Evolutionary conservation across 2,113 vertebrate species (phyloP), one percentile per base, ranked within the genome.

Genomic region (Burhinus oedicnemus): DNA sequence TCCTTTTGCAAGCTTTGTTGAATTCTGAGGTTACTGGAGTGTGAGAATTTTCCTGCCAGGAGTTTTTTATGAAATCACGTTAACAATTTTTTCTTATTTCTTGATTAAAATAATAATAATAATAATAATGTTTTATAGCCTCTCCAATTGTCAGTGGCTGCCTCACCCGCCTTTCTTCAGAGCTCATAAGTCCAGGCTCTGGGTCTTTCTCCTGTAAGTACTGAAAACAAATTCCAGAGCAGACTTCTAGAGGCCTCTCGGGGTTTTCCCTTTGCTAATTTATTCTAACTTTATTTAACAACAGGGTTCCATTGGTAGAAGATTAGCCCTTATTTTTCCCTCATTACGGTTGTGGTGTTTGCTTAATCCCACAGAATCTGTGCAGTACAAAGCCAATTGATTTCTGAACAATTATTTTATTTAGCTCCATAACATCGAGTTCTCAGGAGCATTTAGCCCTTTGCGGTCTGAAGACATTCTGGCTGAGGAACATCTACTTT

Each of bases 1-100:
- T 17, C 36, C 38, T 89, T 97, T 93, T 93, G 27, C 32, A 90
- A 87, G 15, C 16, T 90, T 91, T 66, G 42, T 91, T 96, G 51
- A 83, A 89, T 45, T 57, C 74, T 22, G 32, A 66, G 26, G 27
- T 80, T 95, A 85, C 45, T 55, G n/a, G 21, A n/a, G 36, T 84
- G 40, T 58, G 38, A 79, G 52, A 36, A 36, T 77, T 92, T 74
- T 89, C 36, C 30, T 83, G 27, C 15, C 49, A 87, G 57, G 26
- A 83, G 13, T 62, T 83, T 69, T 66, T 80, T 42, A 71, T 71
- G 30, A 66, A 89, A 92, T 64, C 44, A 40, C 9, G 2, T 78
- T 89, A 64, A 55, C 1, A 12, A 45, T 29, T 36, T 42, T 18
- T 54, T 81, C 23, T 21, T 66, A 44, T 74, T 68, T 90, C 25